These are phyloP conservation scores for Propithecus deckenii DNA, from an alignment of 2,797 vertebrate species.

Conservation along the genomic window DNA sequence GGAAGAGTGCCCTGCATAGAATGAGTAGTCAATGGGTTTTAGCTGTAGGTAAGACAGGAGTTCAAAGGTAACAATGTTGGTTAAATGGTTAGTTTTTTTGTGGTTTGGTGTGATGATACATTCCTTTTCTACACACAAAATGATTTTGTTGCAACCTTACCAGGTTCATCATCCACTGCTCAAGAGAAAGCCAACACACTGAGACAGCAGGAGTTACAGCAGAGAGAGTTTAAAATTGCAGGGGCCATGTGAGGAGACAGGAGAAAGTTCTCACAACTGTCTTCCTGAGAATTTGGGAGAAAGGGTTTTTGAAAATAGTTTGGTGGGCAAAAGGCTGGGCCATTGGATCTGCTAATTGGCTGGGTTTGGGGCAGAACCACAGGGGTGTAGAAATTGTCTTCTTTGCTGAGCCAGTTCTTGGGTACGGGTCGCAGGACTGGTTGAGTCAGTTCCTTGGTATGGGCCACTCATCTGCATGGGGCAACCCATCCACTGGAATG, in stretches of 20 bases:
- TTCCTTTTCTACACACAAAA: not conserved
- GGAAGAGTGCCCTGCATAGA: not conserved
- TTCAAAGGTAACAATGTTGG: not conserved
- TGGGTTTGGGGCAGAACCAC: not conserved
- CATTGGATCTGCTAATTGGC: not conserved
- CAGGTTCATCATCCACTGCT: not conserved
- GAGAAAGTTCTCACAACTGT: not conserved
- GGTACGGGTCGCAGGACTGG: not conserved
- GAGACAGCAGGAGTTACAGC: not conserved
- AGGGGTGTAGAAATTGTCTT: not conserved
- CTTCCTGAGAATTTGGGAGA: not conserved
- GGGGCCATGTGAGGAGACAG: not conserved
- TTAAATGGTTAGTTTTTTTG: not conserved
- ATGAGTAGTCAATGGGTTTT: not conserved
- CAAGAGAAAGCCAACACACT: not conserved
- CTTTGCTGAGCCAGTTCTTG: not conserved
- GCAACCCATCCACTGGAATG: not conserved
- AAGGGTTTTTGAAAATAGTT: not conserved
- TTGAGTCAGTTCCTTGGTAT: not conserved
- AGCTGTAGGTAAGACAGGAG: not conserved
- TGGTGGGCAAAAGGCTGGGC: not conserved
- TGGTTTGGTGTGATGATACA: not conserved
- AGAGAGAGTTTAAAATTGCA: not conserved
- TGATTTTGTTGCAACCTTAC: not conserved
- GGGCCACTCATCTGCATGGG: not conserved